Conservation (phyloP, 2,888 invertebrate genomes). For the Pantelozetes paolii region DNA sequence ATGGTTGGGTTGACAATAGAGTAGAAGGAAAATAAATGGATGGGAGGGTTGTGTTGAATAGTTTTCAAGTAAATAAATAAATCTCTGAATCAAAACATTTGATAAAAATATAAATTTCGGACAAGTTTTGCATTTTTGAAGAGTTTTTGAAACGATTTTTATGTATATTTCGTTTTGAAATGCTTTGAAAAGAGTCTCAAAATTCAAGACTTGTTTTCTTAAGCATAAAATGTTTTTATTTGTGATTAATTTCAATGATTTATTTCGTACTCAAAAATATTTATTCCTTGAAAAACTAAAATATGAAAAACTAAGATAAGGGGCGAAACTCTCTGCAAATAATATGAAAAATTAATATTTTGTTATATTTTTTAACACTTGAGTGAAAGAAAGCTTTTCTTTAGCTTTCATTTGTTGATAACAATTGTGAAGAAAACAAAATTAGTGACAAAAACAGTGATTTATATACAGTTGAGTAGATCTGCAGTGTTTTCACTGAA, state of each 20-base stretch:
- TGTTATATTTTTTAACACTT: neutral
- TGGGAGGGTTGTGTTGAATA: too few relatives aligned
- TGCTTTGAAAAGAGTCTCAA: neutral
- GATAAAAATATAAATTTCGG: too few relatives aligned
- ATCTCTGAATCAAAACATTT: too few relatives aligned
- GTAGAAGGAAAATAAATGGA: too few relatives aligned
- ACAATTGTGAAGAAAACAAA: neutral
- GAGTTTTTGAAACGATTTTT: too few relatives aligned
- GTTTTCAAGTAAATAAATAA: too few relatives aligned
- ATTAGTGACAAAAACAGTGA: neutral
- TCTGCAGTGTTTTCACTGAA: too few relatives aligned
- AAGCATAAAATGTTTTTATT: neutral
- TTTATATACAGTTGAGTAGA: neutral
- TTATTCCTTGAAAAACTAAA: neutral
- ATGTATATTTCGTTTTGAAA: too few relatives aligned
- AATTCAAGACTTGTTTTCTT: neutral
- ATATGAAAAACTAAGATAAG: constrained; percentile 18
- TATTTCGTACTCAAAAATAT: neutral
- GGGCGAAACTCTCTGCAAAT: neutral
- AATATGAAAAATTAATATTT: neutral
- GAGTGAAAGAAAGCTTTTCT: too few relatives aligned
- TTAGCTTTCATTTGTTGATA: neutral
- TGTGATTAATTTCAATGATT: constrained; percentile 18
- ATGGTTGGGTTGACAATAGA: too few relatives aligned
- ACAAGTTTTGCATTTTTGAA: too few relatives aligned